phyloP scores from a whole-genome alignment of 1,140 invertebrate genomes.

The Hycleus phaleratus region DNA sequence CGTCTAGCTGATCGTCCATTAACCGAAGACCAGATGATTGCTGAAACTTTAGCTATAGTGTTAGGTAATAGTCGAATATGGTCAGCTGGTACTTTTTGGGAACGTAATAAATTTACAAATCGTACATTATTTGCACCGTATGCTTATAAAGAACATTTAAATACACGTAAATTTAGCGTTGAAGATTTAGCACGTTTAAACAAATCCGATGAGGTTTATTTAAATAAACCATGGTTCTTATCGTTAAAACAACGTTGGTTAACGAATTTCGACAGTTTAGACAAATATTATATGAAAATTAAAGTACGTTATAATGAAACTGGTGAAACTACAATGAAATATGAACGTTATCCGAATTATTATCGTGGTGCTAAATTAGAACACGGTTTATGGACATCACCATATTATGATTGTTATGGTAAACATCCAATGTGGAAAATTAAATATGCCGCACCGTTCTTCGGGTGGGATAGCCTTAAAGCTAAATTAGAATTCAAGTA shows the following conservation, averaged over 20 bases:
- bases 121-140: constrained; percentile 88
- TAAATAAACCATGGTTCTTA: constrained; percentile 79
- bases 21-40: constrained; percentile 91
- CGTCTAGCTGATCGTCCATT: constrained; percentile 79
- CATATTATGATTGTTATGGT: constrained; percentile 90
- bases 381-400: constrained; percentile 88
- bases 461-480: constrained; percentile 91
- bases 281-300: constrained; percentile 89
- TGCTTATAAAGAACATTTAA: constrained; percentile 80
- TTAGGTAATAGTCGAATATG: constrained; percentile 87
- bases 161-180: constrained; percentile 75
- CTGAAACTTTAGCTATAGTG: constrained; percentile 83
- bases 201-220: constrained; percentile 69
- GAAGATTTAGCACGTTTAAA: constrained; percentile 81
- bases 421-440: constrained; percentile 91
- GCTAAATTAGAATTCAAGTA: constrained; percentile 89
- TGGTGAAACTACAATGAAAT: constrained; percentile 72
- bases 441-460: constrained; percentile 93
- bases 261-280: constrained; percentile 84
- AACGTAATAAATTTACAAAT: constrained; percentile 91
- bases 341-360: constrained; percentile 83
- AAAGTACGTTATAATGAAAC: constrained; percentile 83
- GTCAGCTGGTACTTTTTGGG: constrained; percentile 90
- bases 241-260: constrained; percentile 87
- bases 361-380: constrained; percentile 80